Conservation (phyloP, 2,797 vertebrate genomes). For the Dermochelys coriacea region DNA sequence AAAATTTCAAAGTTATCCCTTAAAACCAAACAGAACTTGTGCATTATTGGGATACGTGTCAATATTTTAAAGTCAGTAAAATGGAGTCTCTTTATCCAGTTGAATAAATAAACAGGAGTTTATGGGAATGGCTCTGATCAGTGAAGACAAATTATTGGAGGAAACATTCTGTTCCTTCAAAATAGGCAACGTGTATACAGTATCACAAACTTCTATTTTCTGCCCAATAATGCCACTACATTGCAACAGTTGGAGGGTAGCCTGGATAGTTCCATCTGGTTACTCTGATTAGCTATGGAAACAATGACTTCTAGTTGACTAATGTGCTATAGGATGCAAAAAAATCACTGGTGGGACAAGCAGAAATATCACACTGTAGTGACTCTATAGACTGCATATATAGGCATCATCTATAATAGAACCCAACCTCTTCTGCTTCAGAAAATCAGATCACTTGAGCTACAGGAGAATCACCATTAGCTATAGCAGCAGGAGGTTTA, state of each 20-base stretch:
- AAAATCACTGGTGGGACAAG: background rate
- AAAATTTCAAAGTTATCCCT: rapidly evolving
- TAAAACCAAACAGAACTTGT: background rate
- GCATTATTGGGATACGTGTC: background rate
- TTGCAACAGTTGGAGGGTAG: background rate
- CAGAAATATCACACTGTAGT: background rate
- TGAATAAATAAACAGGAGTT: background rate
- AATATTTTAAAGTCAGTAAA: background rate
- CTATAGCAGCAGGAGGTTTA: background rate
- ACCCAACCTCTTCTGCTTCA: background rate
- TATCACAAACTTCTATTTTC: background rate
- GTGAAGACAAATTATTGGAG: background rate
- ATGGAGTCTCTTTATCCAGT: background rate
- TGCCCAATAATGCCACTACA: background rate
- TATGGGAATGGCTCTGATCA: background rate
- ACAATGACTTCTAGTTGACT: too few species aligned
- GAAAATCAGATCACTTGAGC: background rate
- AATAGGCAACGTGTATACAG: rapidly evolving
- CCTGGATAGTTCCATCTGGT: background rate
- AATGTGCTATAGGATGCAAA: background rate
- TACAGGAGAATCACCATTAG: rapidly evolving
- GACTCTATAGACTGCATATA: background rate
- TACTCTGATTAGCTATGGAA: background rate
- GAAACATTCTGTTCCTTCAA: background rate
- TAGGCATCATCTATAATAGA: background rate